These are phyloP conservation scores for Epizoanthus rinbou DNA, from an alignment of 92 coral and sea anemone genomes.

Conservation along the genomic window DNA sequence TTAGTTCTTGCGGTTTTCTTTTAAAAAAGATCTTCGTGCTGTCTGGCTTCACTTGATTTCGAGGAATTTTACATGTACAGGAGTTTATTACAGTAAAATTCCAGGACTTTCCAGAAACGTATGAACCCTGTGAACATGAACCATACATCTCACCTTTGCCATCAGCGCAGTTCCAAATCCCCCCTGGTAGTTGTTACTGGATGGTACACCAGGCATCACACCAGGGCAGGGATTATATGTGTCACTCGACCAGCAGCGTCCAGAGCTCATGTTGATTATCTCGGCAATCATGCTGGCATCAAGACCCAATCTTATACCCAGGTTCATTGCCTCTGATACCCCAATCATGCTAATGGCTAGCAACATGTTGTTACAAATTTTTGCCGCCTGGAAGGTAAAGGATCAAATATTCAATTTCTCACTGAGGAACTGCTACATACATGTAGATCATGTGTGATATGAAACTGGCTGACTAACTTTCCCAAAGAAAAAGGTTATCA, in stretches of 20 bases:
- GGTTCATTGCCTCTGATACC: slow-evolving; percentile 92
- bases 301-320: slow-evolving; percentile 89
- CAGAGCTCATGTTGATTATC: slow-evolving; percentile 88
- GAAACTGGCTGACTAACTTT: neutral
- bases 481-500: too few relatives aligned
- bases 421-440: neutral
- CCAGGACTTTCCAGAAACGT: neutral
- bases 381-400: slow-evolving; percentile 73
- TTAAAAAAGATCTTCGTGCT: too few relatives aligned
- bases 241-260: slow-evolving; percentile 99
- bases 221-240: slow-evolving; percentile 97
- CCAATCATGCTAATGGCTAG: slow-evolving; percentile 97
- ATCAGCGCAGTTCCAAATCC: slow-evolving; percentile 93
- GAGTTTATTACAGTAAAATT: too few relatives aligned
- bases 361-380: slow-evolving; percentile 94
- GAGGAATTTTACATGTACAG: too few relatives aligned
- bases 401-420: neutral
- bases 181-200: slow-evolving; percentile 95
- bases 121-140: neutral
- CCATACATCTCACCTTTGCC: slow-evolving; percentile 76
- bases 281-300: slow-evolving; percentile 93
- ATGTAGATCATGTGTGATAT: neutral
- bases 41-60: too few relatives aligned
- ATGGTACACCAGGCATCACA: slow-evolving; percentile 89
- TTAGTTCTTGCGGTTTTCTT: too few relatives aligned